These are phyloP conservation scores for Macrophya alboannulata DNA, from an alignment of 2,888 invertebrate species.

Conservation along the genomic window DNA sequence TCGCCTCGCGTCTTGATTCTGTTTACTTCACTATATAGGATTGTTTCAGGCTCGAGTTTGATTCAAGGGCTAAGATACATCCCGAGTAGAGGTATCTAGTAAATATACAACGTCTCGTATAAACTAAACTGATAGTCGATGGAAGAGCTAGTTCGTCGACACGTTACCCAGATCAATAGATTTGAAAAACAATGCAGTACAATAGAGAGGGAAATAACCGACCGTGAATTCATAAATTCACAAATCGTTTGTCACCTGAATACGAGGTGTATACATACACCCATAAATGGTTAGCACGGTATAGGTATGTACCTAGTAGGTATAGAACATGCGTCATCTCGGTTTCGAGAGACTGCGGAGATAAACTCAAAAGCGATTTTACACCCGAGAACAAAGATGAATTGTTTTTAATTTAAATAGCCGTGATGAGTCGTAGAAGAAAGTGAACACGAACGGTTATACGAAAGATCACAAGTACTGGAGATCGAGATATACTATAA, in stretches of 20 bases:
- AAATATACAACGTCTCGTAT: slow-evolving; percentile 12
- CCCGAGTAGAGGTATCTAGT: neutral
- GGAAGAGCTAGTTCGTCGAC: neutral
- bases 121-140: neutral
- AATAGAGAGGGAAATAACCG: neutral
- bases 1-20: neutral
- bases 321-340: neutral
- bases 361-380: neutral
- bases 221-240: neutral
- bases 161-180: neutral
- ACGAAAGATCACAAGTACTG: neutral
- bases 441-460: neutral
- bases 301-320: neutral
- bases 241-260: slow-evolving; percentile 7
- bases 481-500: neutral
- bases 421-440: neutral
- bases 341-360: neutral
- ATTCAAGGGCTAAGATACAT: neutral
- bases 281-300: neutral
- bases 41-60: neutral
- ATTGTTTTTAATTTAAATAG: neutral
- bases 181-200: neutral
- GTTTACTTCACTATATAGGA: neutral
- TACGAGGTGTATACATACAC: neutral
- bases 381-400: neutral